A percentile compares a stretch with the other conserved stretches of the same genome.
Conservation (phyloP, 2,113 vertebrate genomes). For the rat (Rattus norvegicus) region DNA sequence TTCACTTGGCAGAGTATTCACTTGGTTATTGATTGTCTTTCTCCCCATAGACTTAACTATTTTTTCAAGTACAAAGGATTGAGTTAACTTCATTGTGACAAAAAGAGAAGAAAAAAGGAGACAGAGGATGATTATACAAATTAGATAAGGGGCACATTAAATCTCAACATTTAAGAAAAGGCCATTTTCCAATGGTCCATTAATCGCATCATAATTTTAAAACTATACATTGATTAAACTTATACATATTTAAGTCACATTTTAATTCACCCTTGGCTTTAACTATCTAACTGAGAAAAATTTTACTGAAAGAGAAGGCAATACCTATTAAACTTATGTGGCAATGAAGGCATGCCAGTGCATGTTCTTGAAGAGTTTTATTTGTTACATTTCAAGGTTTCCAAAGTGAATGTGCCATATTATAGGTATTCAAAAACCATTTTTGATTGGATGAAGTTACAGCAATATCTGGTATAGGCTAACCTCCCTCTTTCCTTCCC, state of each 20-base stretch:
- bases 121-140: not conserved
- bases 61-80: not conserved
- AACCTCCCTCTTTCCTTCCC: not conserved
- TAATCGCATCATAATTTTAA: not conserved
- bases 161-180: not conserved
- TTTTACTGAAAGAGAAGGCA: not conserved
- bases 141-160: not conserved
- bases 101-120: not conserved
- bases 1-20: too few species aligned
- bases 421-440: not conserved
- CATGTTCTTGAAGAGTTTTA: not conserved
- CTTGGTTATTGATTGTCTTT: not conserved
- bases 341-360: not conserved
- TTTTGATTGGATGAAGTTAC: not conserved
- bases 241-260: conserved; percentile 12
- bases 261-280: not conserved
- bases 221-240: not conserved
- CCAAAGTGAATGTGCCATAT: not conserved
- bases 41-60: not conserved
- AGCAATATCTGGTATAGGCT: not conserved
- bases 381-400: not conserved
- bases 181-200: not conserved
- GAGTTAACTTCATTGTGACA: not conserved
- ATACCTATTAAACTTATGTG: not conserved
- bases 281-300: not conserved